phyloP scores from a whole-genome alignment of 2,113 vertebrate genomes.

The Gavialis gangeticus region DNA sequence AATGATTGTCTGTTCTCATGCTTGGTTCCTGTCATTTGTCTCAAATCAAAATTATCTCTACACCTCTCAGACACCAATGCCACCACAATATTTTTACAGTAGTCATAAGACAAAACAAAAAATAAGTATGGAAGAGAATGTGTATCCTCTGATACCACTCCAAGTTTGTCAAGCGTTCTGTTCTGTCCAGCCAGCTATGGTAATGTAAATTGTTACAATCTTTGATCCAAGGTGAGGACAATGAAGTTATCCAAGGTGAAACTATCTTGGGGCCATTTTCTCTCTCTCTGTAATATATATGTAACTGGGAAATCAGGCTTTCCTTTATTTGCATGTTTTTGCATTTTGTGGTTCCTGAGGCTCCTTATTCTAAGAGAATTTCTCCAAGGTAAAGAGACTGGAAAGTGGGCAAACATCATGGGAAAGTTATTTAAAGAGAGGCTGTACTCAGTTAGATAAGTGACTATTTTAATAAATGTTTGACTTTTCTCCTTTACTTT shows the following conservation, averaged over 20 bases:
- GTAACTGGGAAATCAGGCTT: not conserved
- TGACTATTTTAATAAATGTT: conserved; percentile 69
- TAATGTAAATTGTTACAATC: not conserved
- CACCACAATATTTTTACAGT: not conserved
- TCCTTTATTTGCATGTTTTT: not conserved
- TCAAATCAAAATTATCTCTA: not conserved
- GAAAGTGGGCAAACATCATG: not conserved
- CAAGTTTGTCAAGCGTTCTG: not conserved
- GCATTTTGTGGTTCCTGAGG: conserved; percentile 11
- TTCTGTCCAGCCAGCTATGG: not conserved
- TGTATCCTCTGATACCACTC: not conserved
- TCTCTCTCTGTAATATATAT: not conserved
- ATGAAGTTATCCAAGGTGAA: not conserved
- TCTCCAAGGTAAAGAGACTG: conserved; percentile 16
- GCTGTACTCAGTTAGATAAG: conserved; percentile 70
- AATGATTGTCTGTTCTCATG: not conserved
- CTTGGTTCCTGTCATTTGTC: not conserved
- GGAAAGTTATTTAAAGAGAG: conserved; percentile 57
- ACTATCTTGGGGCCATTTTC: not conserved
- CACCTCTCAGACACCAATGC: not conserved
- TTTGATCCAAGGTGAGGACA: not conserved
- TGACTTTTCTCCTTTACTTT: conserved; percentile 65
- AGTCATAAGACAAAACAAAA: not conserved
- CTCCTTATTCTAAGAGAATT: not conserved
- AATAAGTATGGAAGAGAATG: not conserved